Percentiles rank a stretch among this genome's conserved stretches.
Evolutionary conservation across 2,113 vertebrate species (phyloP).

Genomic region (Cinclus cinclus): DNA sequence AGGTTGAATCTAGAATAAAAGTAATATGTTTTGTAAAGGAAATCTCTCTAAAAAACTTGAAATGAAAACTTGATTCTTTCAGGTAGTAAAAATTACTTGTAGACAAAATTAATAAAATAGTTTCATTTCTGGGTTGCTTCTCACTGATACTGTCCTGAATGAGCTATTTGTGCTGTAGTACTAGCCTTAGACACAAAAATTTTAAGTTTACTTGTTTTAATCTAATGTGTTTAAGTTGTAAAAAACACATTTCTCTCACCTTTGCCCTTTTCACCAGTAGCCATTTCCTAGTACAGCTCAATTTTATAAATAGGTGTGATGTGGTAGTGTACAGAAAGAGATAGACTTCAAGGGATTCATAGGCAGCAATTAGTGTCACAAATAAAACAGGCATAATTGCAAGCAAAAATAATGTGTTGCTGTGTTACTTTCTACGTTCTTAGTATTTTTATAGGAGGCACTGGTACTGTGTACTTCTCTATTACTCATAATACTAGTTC

Average conservation of each 20-base stretch:
- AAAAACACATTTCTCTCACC: not conserved
- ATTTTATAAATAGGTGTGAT: not conserved
- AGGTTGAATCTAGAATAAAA: not conserved
- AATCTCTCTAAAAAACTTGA: not conserved
- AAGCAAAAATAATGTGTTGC: not conserved
- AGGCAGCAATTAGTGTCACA: not conserved
- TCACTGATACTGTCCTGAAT: not conserved
- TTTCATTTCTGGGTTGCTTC: not conserved
- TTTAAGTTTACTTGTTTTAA: not conserved
- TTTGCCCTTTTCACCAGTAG: not conserved
- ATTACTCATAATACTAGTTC: not conserved
- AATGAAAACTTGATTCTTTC: not conserved
- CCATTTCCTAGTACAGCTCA: not conserved
- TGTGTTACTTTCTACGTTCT: not conserved
- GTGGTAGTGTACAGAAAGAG: not conserved
- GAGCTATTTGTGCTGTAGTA: not conserved
- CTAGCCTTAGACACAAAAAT: not conserved
- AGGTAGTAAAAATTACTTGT: not conserved
- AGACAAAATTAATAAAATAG: not conserved
- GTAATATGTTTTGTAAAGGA: not conserved
- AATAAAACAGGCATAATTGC: not conserved
- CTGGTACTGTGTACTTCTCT: not conserved
- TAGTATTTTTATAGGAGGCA: not conserved
- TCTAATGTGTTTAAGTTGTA: not conserved
- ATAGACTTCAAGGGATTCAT: not conserved